Evolutionary conservation across 2,888 invertebrate species (phyloP), one percentile per base, ranked within the genome.

Genomic region (Erebia epiphron): DNA sequence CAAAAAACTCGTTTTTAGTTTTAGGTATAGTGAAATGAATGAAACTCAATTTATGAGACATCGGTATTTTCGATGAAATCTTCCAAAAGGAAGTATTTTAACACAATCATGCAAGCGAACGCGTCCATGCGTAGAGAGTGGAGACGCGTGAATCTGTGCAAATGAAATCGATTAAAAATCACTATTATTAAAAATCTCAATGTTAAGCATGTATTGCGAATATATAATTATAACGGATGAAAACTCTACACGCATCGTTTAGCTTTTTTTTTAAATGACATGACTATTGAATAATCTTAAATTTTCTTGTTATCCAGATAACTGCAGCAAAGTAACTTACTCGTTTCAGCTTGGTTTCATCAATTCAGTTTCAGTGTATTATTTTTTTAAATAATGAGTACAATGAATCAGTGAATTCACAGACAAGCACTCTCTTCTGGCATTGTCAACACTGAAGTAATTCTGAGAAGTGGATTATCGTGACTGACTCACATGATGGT

Each of bases 41-140:
- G 68, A 74, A 78, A 76, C 69, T 73, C 75, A 77, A 79, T 79
- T 79, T 71, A 77, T 76, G 73, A 69, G 67, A 72, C 75, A 70
- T 75, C 72, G 76, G 77, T 71, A 73, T 75, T 76, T 76, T 74
- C 68, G 62, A 76, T 74, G 77, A 75, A 79, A 79, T 77, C 75
- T 71, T 78, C 74, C 75, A 77, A 78, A 78, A 83, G 83, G 82
- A 85, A 84, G 78, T 73, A 72, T 57, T 57, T 61, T 43, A 62
- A 57, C 62, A 69, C 72, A 73, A 79, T 79, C 81, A 82, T 82
- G 83, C 79, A 75, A 81, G 72, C 75, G 68, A 63, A 71, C 60
- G 73, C 75, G 64, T 62, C 63, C 72, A 72, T 61, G 69, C 67
- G 67, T 49, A 50, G 49, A 50, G 49, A 68, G 61, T 62, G 41